A percentile compares a stretch with the other conserved stretches of the same genome.
Conservation (phyloP, 1,140 invertebrate species). For the Aphaenogaster ashmeadi region DNA sequence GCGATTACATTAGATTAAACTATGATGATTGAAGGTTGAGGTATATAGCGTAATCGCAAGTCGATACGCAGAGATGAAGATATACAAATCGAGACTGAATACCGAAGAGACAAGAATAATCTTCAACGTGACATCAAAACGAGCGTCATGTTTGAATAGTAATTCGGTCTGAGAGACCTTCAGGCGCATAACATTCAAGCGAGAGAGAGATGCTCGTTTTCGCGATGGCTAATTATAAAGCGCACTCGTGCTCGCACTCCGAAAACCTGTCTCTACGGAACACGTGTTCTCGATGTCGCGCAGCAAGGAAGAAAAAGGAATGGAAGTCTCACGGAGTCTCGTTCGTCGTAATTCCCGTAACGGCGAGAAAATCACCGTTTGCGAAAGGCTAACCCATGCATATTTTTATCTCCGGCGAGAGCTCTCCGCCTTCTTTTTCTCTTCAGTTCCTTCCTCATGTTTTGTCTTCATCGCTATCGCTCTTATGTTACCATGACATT, state of each 20-base stretch:
- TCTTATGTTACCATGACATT: not conserved
- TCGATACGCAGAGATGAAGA: constrained; percentile 2
- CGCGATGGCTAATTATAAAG: constrained; percentile 62
- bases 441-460: not conserved
- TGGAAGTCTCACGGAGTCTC: not conserved
- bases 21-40: not conserved
- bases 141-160: constrained; percentile 24
- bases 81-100: not conserved
- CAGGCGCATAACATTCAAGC: not conserved
- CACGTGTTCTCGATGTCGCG: constrained; percentile 20
- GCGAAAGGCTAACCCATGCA: constrained; percentile 75
- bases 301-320: constrained; percentile 4
- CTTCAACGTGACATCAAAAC: constrained; percentile 31
- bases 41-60: not conserved
- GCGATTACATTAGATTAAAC: constrained; percentile 15
- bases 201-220: constrained; percentile 55
- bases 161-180: constrained; percentile 36
- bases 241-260: constrained; percentile 9
- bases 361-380: constrained; percentile 50
- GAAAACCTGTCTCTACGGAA: constrained; percentile 9
- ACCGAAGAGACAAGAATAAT: constrained; percentile 29
- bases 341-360: constrained; percentile 17
- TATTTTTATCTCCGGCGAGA: constrained; percentile 76
- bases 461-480: not conserved
- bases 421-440: constrained; percentile 62